Conservation (phyloP, 2,888 invertebrate genomes). For the Hoplodrina ambigua region DNA sequence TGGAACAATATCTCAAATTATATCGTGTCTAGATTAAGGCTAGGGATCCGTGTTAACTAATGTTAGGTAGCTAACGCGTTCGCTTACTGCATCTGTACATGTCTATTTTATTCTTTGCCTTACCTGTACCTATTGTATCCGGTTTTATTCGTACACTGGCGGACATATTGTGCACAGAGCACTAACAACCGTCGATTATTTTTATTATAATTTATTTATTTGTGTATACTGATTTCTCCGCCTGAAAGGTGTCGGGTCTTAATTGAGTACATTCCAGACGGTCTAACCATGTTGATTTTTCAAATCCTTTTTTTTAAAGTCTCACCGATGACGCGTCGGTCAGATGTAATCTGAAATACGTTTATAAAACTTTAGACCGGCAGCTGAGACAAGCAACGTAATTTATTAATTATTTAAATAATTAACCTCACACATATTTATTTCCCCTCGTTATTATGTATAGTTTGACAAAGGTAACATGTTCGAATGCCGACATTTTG, state of each 20-base stretch:
- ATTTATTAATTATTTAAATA: slow-evolving; percentile 59
- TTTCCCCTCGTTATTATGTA: slow-evolving; percentile 53
- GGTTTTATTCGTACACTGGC: slow-evolving; percentile 57
- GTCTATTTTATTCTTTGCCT: slow-evolving; percentile 76
- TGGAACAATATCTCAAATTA: slow-evolving; percentile 65
- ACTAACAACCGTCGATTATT: slow-evolving; percentile 59
- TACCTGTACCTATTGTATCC: slow-evolving; percentile 65
- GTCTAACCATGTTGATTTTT: slow-evolving; percentile 87
- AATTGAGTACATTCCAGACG: slow-evolving; percentile 88
- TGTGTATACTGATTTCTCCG: slow-evolving; percentile 79
- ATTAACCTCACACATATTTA: slow-evolving; percentile 49
- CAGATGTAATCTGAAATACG: slow-evolving; percentile 85
- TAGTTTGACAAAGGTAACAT: slow-evolving; percentile 55
- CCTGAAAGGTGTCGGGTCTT: slow-evolving; percentile 90
- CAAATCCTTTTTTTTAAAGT: slow-evolving; percentile 69
- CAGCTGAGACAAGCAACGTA: slow-evolving; percentile 62
- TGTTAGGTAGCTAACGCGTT: slow-evolving; percentile 86
- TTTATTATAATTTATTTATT: slow-evolving; percentile 71
- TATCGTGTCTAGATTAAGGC: slow-evolving; percentile 86
- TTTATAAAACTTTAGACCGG: slow-evolving; percentile 80
- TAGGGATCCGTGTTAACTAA: slow-evolving; percentile 88
- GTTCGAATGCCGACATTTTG: slow-evolving; percentile 69
- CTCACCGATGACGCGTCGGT: slow-evolving; percentile 67
- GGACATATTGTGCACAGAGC: slow-evolving; percentile 31
- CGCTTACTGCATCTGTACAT: slow-evolving; percentile 82